phyloP scores from a whole-genome alignment of 2,888 invertebrate genomes.

The Hofmannophila pseudospretella region DNA sequence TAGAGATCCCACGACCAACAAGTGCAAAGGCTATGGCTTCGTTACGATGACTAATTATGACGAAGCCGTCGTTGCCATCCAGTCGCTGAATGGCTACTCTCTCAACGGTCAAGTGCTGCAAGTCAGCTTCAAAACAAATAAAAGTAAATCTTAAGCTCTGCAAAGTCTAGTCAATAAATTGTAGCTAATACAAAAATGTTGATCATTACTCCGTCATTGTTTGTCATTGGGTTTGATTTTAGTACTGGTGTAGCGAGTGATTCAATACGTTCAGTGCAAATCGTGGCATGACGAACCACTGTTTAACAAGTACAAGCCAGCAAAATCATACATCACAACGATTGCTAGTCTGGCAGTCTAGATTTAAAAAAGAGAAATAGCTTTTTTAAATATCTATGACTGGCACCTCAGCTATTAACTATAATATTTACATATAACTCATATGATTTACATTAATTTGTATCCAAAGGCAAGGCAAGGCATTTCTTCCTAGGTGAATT shows the following conservation, averaged over 20 bases:
- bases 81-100: slow-evolving; percentile 96
- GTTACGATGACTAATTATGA: slow-evolving; percentile 99
- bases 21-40: slow-evolving; percentile 99
- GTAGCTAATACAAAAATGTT: slow-evolving; percentile 76
- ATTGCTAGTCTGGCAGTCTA: background rate
- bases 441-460: background rate
- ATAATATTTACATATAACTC: background rate
- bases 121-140: slow-evolving; percentile 97
- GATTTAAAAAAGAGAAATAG: slow-evolving; percentile 2
- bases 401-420: slow-evolving; percentile 3
- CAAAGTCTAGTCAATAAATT: slow-evolving; percentile 75
- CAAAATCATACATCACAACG: slow-evolving; percentile 1
- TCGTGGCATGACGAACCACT: slow-evolving; percentile 51
- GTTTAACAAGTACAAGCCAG: slow-evolving; percentile 52
- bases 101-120: slow-evolving; percentile 96
- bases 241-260: slow-evolving; percentile 28
- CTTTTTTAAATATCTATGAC: slow-evolving; percentile 3
- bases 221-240: slow-evolving; percentile 52
- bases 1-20: slow-evolving; percentile 95
- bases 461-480: background rate
- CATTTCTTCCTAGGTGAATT: no score
- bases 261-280: slow-evolving; percentile 41
- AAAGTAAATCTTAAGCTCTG: slow-evolving; percentile 83
- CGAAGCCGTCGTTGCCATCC: slow-evolving; percentile 97
- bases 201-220: slow-evolving; percentile 74